Evolutionary conservation across 1,140 invertebrate genomes (phyloP), one percentile per base, ranked within the genome.

Genomic region (Ips typographus): DNA sequence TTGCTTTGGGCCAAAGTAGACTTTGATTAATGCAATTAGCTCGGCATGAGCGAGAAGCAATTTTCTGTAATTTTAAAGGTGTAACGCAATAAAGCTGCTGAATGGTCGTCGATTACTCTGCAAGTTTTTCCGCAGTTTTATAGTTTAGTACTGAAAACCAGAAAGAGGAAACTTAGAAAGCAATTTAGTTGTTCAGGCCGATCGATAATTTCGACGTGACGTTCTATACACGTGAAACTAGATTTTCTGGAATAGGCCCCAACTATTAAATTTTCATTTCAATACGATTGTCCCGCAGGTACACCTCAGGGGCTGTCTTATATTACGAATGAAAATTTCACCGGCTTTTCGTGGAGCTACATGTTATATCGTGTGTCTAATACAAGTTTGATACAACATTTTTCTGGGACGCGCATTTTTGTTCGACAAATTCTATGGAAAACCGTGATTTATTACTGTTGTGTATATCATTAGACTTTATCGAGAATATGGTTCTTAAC

Each of bases 11-110:
- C 36, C n/a, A 61, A 47, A 47, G 43, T 37, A 8, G 59, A 61
- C 42, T 61, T 61, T 61, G 59, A 61, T 47, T 61, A 61, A 61
- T 61, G 59, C 59, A 61, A 61, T 61, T 49, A 61, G 47, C 4
- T 47, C 59, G 22, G 22, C 59, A 8, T 37, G 59, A 61, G 22
- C 43, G 22, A 49, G 41, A 40, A 61, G 59, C 59, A 61, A 61
- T 61, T 47, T 61, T 47, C 59, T 61, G n/a, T 49, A 49, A 49
- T 61, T 61, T 47, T 61, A 61, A 49, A 61, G 59, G 59, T 61
- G 59, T 47, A 47, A 61, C 8, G 59, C 43, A 47, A 61, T 61
- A 61, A 61, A 38, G 22, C 59, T 47, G 5, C 43, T 61, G 43
- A 61, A 61, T 47, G 57, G 42, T 38, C 40, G 8, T 8, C 8